phyloP scores from a whole-genome alignment of 1,140 invertebrate species.

The Tribolium castaneum region DNA sequence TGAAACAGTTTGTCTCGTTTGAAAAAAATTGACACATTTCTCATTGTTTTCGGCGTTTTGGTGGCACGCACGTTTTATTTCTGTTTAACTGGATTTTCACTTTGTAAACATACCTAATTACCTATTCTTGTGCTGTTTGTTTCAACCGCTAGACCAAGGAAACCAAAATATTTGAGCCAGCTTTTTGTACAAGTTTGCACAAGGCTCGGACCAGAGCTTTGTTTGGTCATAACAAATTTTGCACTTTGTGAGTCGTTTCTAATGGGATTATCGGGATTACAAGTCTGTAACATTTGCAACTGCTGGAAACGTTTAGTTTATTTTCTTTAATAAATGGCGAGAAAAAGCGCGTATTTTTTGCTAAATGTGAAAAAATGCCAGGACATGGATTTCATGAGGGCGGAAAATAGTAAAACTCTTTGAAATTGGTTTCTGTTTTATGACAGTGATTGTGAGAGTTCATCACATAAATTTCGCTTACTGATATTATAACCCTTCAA shows the following conservation, averaged over 20 bases:
- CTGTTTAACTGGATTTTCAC: background rate
- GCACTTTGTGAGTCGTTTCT: background rate
- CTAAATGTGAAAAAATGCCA: background rate
- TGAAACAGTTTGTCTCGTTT: background rate
- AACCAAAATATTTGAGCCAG: background rate
- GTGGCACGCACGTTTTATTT: background rate
- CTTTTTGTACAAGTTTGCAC: background rate
- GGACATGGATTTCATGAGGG: background rate
- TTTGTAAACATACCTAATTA: background rate
- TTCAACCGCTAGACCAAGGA: background rate
- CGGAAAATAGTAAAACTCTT: conserved; percentile 9
- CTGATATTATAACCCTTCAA: conserved; percentile 18
- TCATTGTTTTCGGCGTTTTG: background rate
- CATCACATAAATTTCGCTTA: conserved; percentile 29
- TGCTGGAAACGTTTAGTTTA: background rate
- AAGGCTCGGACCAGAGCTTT: too few species aligned
- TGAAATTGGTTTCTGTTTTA: conserved; percentile 20
- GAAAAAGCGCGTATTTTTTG: background rate
- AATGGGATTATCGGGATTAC: background rate
- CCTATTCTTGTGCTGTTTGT: too few species aligned
- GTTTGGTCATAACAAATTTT: background rate
- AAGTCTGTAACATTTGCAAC: background rate
- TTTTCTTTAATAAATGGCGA: too few species aligned
- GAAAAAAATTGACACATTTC: background rate
- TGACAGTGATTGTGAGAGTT: conserved; percentile 25